Evolutionary conservation across 1,140 invertebrate genomes (phyloP).

Genomic region (Metaphire vulgaris): DNA sequence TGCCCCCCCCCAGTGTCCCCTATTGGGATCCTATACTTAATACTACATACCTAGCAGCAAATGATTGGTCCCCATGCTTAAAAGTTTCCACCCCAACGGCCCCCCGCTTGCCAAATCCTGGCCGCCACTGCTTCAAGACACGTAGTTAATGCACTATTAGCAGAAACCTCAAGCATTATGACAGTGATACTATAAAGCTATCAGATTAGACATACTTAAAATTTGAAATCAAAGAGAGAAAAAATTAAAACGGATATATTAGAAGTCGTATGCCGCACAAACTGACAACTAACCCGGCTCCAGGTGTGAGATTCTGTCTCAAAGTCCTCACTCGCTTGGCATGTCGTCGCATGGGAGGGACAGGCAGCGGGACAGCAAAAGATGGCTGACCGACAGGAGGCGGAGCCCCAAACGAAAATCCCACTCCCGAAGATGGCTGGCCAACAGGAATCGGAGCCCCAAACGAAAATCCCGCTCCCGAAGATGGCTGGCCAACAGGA

Average conservation of each 20-base stretch:
- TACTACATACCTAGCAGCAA: too few relatives aligned
- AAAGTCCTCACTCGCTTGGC: not conserved
- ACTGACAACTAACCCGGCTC: not conserved
- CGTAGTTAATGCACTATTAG: not conserved
- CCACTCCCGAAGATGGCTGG: not conserved
- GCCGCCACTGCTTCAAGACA: not conserved
- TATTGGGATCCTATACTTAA: too few relatives aligned
- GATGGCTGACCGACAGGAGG: not conserved
- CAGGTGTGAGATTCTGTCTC: not conserved
- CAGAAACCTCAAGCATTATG: not conserved
- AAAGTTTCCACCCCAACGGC: too few relatives aligned
- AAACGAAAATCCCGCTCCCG: not conserved
- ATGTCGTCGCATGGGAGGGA: too few relatives aligned
- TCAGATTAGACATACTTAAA: not conserved
- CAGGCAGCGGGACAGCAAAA: too few relatives aligned
- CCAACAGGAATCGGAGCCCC: not conserved
- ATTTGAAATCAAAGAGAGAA: not conserved
- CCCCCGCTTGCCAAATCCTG: not conserved
- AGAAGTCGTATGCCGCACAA: too few relatives aligned
- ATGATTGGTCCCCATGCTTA: too few relatives aligned
- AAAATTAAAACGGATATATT: not conserved
- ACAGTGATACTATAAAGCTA: not conserved
- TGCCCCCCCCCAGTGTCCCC: too few relatives aligned
- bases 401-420: not conserved
- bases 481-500: not conserved